Percentiles rank a stretch among this genome's conserved stretches.
These are phyloP conservation scores for Ischnus inquisitorius DNA, from an alignment of 2,888 invertebrate genomes.

Conservation along the genomic window DNA sequence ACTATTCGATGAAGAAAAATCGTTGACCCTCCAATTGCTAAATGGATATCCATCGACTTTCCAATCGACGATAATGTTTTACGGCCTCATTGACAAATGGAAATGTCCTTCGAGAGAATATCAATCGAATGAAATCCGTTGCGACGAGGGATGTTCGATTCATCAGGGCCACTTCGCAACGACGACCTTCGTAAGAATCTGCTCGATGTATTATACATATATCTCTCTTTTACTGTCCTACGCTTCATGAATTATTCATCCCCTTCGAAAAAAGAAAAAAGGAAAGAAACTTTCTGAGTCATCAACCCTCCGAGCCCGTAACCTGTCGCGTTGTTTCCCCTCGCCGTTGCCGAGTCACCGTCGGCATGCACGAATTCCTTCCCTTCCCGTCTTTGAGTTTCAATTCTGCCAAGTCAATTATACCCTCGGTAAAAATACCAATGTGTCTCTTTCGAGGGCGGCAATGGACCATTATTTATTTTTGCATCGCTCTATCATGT, in stretches of 20 bases:
- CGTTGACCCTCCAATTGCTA: too few species aligned
- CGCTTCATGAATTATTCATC: conserved; percentile 61
- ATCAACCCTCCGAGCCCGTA: not conserved
- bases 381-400: not conserved
- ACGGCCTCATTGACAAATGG: too few species aligned
- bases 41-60: too few species aligned
- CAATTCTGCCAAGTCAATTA: not conserved
- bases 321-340: not conserved
- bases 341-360: not conserved
- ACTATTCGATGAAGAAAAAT: too few species aligned
- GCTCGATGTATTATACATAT: conserved; percentile 20
- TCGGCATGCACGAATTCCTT: not conserved
- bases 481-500: too few species aligned
- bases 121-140: too few species aligned
- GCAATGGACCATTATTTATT: not conserved
- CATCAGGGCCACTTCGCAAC: conserved; percentile 13
- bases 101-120: too few species aligned
- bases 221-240: conserved; percentile 26
- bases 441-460: not conserved
- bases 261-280: not conserved
- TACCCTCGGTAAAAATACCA: not conserved
- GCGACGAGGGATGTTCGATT: not conserved
- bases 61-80: too few species aligned
- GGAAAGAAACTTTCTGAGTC: not conserved
- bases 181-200: conserved; percentile 47